A percentile compares a stretch with the other conserved stretches of the same genome.
phyloP scores from a whole-genome alignment of 2,888 invertebrate genomes.

The Choreutis nemorana region DNA sequence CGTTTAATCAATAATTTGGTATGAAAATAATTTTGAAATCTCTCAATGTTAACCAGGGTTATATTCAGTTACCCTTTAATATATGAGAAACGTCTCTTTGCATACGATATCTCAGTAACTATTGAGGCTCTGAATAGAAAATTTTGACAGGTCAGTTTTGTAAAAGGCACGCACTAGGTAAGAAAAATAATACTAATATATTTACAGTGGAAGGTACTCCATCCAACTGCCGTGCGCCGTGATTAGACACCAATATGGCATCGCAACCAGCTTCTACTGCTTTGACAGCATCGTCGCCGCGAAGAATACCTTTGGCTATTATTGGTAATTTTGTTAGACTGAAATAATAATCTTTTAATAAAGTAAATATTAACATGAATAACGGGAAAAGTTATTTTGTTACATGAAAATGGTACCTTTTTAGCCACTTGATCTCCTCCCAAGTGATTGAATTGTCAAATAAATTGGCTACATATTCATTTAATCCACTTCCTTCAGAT shows the following conservation, averaged over 20 bases:
- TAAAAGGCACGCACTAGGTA: neutral
- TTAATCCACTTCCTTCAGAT: slow-evolving; percentile 74
- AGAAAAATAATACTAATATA: slow-evolving; percentile 5
- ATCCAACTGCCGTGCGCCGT: slow-evolving; percentile 91
- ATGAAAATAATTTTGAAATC: no score
- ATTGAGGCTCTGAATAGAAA: no score
- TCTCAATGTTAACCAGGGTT: no score
- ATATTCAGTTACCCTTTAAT: no score
- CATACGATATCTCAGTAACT: no score
- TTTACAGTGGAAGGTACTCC: slow-evolving; percentile 82
- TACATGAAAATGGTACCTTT: slow-evolving; percentile 48
- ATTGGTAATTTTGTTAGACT: slow-evolving; percentile 81
- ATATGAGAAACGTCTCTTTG: no score
- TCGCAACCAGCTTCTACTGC: slow-evolving; percentile 78
- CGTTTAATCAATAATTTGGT: no score
- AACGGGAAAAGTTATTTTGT: neutral
- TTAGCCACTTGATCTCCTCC: slow-evolving; percentile 89
- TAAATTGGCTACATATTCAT: slow-evolving; percentile 76
- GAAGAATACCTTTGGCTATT: slow-evolving; percentile 86
- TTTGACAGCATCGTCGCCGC: slow-evolving; percentile 83
- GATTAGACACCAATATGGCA: slow-evolving; percentile 91
- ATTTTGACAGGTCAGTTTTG: no score
- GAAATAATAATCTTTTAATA: no score
- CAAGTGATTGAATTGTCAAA: slow-evolving; percentile 86
- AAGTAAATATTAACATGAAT: neutral